Evolutionary conservation across 2,888 invertebrate genomes (phyloP).

Genomic region (Drepana falcataria): DNA sequence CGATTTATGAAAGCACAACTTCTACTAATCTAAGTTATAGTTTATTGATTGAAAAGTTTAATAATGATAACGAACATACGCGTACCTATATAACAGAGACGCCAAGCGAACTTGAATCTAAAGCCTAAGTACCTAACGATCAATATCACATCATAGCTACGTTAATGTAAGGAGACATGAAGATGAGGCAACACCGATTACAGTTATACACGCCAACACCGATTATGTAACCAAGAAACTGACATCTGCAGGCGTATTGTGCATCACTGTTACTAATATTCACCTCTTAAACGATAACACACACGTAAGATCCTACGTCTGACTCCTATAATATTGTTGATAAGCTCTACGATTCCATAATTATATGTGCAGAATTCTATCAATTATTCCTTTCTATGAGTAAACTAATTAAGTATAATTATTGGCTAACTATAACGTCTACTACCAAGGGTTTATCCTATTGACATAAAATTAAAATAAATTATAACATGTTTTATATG

Average conservation of each 20-base stretch:
- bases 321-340: neutral
- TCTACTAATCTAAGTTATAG: slow-evolving; percentile 21
- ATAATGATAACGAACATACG: slow-evolving; percentile 19
- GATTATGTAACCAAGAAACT: slow-evolving; percentile 20
- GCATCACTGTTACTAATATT: slow-evolving; percentile 1
- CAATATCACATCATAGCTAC: slow-evolving; percentile 71
- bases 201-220: slow-evolving; percentile 28
- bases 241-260: slow-evolving; percentile 10
- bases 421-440: too few relatives aligned
- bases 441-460: too few relatives aligned
- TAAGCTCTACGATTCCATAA: slow-evolving; percentile 1
- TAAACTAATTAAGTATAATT: too few relatives aligned
- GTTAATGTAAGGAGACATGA: slow-evolving; percentile 43
- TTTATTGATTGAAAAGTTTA: slow-evolving; percentile 3
- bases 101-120: slow-evolving; percentile 40
- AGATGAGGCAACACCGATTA: slow-evolving; percentile 47
- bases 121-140: slow-evolving; percentile 50
- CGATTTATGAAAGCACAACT: slow-evolving; percentile 47
- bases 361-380: neutral
- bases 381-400: neutral
- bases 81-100: slow-evolving; percentile 20
- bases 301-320: neutral
- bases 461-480: too few relatives aligned
- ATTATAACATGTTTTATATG: too few relatives aligned
- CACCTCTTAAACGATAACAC: neutral